Evolutionary conservation across 2,113 vertebrate genomes (phyloP).

Genomic region (Mystacornis crossleyi): DNA sequence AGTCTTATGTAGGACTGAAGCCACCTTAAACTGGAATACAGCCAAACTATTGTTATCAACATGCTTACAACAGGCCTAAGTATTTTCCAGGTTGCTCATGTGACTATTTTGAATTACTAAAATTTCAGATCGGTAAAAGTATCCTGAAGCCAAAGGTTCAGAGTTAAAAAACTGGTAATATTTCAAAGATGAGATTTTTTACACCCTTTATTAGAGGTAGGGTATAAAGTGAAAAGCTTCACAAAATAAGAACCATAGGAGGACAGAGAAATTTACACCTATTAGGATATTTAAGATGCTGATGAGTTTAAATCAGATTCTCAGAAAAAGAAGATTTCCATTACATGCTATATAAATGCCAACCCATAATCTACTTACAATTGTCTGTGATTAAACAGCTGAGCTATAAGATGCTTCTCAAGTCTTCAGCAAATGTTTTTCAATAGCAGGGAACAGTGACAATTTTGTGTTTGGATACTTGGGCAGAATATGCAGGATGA

Average conservation of each 20-base stretch:
- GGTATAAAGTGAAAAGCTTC: not conserved
- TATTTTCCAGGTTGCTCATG: conserved; percentile 2
- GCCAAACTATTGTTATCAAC: not conserved
- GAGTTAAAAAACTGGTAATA: not conserved
- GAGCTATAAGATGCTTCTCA: not conserved
- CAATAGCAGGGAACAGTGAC: not conserved
- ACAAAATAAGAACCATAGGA: not conserved
- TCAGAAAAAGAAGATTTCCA: not conserved
- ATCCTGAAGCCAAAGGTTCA: not conserved
- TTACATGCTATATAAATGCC: not conserved
- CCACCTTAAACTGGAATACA: not conserved
- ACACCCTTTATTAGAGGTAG: not conserved
- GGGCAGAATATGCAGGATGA: not conserved
- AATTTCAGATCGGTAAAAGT: not conserved
- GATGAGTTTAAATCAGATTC: not conserved
- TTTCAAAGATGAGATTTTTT: not conserved
- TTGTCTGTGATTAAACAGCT: not conserved
- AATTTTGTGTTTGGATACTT: not conserved
- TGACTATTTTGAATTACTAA: not conserved
- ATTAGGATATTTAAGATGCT: not conserved
- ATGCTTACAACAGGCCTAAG: not conserved
- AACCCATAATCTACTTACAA: not conserved
- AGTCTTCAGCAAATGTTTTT: not conserved
- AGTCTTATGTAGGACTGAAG: not conserved
- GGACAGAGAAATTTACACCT: not conserved